Evolutionary conservation across 2,888 invertebrate species (phyloP).

Genomic region (Nomada fucata): DNA sequence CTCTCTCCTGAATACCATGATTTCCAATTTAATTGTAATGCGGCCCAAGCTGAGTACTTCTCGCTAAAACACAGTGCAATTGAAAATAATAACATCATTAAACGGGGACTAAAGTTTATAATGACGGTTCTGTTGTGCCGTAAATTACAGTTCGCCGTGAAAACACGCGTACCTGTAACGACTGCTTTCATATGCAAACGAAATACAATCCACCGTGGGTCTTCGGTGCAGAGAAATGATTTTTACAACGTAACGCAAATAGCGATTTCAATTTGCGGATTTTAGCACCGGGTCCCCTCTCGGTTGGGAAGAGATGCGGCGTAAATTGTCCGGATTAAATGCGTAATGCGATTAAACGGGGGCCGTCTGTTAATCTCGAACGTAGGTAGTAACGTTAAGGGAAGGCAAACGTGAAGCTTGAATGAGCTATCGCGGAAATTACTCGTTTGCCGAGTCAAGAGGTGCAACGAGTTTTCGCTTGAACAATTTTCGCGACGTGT

Average conservation of each 20-base stretch:
- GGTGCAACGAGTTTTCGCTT: slow-evolving; percentile 23
- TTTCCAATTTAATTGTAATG: slow-evolving; percentile 13
- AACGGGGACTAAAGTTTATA: neutral
- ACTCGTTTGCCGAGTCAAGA: slow-evolving; percentile 27
- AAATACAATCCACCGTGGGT: neutral
- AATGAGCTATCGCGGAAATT: slow-evolving; percentile 32
- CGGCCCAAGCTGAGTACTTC: neutral
- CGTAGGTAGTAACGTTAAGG: neutral
- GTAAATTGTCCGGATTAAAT: neutral
- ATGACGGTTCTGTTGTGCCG: neutral
- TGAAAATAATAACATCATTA: slow-evolving; percentile 25
- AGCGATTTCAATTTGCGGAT: neutral
- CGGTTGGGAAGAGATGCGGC: neutral
- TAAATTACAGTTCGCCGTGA: neutral
- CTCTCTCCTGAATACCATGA: neutral
- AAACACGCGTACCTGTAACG: neutral
- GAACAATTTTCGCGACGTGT: slow-evolving; percentile 26
- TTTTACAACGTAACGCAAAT: neutral
- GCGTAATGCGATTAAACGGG: slow-evolving; percentile 6
- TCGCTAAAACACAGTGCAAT: slow-evolving; percentile 5
- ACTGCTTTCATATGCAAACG: neutral
- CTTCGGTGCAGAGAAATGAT: neutral
- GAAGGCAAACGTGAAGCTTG: neutral
- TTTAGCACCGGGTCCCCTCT: neutral
- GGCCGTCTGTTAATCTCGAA: slow-evolving; percentile 11